Evolutionary conservation across 2,888 invertebrate species (phyloP), one percentile per base, ranked within the genome.

Genomic region (Dolomedes plantarius): DNA sequence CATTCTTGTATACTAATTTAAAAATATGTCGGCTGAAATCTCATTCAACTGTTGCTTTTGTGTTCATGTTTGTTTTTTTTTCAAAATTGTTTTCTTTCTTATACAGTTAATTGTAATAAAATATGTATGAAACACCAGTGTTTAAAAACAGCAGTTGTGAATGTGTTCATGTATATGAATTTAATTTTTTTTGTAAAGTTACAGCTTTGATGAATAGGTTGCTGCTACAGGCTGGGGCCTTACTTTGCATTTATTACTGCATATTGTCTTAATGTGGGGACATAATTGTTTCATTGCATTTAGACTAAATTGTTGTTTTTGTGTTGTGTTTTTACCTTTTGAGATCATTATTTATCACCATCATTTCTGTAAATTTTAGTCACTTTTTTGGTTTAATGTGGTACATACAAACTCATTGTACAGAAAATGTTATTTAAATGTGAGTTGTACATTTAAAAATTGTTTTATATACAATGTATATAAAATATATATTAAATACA

Each of bases 401-500:
- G 56, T 56, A 56, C 19, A 56, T 46, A 46, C 23, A 23, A 56
- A 56, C 41, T 46, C 41, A 56, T 56, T 75, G 81, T 81, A 81
- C 68, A 81, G 81, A 81, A 74, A 80, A 50, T 80, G 81, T 75
- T 81, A 81, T 81, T 81, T 81, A 81, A 78, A 75, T 75, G 69
- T 74, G 56, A 73, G 73, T 75, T 81, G 75, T 81, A 81, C 69
- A 75, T 81, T 75, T 39, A 62, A 81, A 67, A 75, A 68, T 67
- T 75, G 39, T 75, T 75, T 65, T 65, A 73, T 65, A 72, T 69
- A 81, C 68, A 69, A 56, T 81, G 62, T 75, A 75, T 75, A 75
- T 75, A 41, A n/a, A 39, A 28, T 41, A 69, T 69, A 69, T 69
- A 41, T 41, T 69, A 67, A 32, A 67, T 36, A 32, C n/a, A 67